Evolutionary conservation across 2,113 vertebrate genomes (phyloP), one percentile per base, ranked within the genome.

Genomic region (Cairina moschata): DNA sequence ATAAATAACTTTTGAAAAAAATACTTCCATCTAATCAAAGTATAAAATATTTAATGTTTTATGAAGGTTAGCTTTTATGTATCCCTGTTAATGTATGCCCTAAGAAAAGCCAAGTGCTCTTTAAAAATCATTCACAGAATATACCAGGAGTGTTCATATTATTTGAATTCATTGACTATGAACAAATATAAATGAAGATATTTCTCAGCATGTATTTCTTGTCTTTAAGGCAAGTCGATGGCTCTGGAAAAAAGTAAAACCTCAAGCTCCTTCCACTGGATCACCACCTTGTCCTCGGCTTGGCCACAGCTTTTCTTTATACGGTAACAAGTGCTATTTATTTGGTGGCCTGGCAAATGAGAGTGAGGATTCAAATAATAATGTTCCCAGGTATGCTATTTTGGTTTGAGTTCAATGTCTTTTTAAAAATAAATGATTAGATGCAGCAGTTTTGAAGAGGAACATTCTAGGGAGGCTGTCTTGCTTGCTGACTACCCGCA

Each of bases 241-340:
- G 99, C 97, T 99, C 59, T 99, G 99, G 99, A 99, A 99, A 97
- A 99, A 99, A 97, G 98, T 99, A 86, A 99, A 99, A 89, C 99
- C 98, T 74, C 98, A 98, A 71, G 96, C 98, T 77, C 98, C 98
- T 50, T 97, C 98, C 78, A 98, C 98, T 72, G 98, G 98, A 84
- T 98, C 97, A 40, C 98, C 98, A 74, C 99, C 99, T 56, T 99
- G 99, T 85, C 99, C 99, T 96, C 98, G 99, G 7, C 98, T 99
- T 74, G 99, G 99, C 55, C 99, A 99, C 96, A 99, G 98, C 95
- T 99, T 99, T 96, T 98, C 98, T 92, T 97, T 99, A 22, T 98
- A 99, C 88, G 98, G 98, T 88, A 99, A 98, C 97, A 99, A 99
- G 96, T 99, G 99, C 96, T 99, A 99, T 93, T 98, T 99, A 79